A percentile compares a stretch with the other conserved stretches of the same genome.
Evolutionary conservation across 2,113 vertebrate genomes (phyloP).

Genomic region (Neodon shergylaensis): DNA sequence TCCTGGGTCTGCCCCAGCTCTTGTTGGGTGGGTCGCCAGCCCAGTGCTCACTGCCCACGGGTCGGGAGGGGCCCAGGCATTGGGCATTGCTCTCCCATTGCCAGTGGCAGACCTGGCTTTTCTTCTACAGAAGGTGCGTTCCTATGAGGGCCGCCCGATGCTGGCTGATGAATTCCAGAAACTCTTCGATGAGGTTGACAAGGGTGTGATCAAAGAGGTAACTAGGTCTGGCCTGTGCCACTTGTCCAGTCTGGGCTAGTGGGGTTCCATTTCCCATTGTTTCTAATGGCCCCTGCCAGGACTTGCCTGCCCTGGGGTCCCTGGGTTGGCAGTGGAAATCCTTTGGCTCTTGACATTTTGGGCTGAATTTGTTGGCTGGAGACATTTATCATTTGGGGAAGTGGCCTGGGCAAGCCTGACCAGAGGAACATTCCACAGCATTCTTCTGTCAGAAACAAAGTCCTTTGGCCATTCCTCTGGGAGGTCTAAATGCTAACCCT

Average conservation of each 20-base stretch:
- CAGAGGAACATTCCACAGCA: background rate
- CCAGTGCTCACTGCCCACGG: rapidly evolving
- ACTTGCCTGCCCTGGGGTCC: background rate
- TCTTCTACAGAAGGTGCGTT: slow-evolving; percentile 80
- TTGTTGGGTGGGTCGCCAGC: background rate
- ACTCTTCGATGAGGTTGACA: slow-evolving; percentile 93
- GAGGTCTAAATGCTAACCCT: background rate
- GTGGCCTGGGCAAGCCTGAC: too few relatives aligned
- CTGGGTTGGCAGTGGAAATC: background rate
- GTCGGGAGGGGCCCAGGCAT: too few relatives aligned
- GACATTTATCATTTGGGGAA: background rate
- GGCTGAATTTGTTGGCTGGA: background rate
- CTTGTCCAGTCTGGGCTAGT: background rate
- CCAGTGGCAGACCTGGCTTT: background rate
- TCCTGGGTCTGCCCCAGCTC: rapidly evolving
- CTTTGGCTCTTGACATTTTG: background rate
- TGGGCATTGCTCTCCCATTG: rapidly evolving
- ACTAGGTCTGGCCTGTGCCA: background rate
- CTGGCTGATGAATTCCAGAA: slow-evolving; percentile 88
- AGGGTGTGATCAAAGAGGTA: slow-evolving; percentile 88
- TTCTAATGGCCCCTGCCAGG: rapidly evolving
- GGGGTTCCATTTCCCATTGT: background rate
- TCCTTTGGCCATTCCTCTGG: background rate
- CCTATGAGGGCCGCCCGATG: slow-evolving; percentile 79
- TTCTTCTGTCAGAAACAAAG: background rate